Evolutionary conservation across 37 sponge, comb jelly and placozoan genomes (phyloP), one percentile per base, ranked within the genome.

Genomic region (Dysidea cf. avara): DNA sequence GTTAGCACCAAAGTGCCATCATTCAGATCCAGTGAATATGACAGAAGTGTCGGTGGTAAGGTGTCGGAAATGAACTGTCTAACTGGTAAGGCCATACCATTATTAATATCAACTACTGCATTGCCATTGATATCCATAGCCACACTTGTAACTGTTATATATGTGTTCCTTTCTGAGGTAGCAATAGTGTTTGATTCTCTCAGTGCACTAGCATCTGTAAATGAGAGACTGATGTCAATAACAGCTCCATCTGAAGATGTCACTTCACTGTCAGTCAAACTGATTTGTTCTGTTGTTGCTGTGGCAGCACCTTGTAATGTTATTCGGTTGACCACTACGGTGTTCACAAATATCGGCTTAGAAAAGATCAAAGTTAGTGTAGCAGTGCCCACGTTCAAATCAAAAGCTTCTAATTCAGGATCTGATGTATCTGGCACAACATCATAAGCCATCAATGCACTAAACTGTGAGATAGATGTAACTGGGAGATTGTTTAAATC

Each of bases 401-500:
- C 81, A 64, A 94, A 94, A 24, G 73, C 47, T 35, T 74, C 87
- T 30, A 94, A 78, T 6, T 53, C 28, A 20, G 95, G 95, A 62
- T 68, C 50, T 9, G 66, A 53, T 48, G 55, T 53, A 56, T 94
- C 95, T 30, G 61, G 39, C 53, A 74, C 61, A 33, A 88, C 82
- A 28, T 59, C 64, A 32, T 34, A 24, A 30, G 92, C 85, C 65
- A 64, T 69, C 17, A 73, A 40, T 7, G 86, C 84, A 71, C 39
- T 51, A 7, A 72, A 86, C 26, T 56, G 64, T 22, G 59, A 53
- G n/a, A 86, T 86, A 4, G 86, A 64, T n/a, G 16, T 50, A 14
- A 86, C 81, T 33, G 77, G 77, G 39, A 84, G 84, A 55, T 64
- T 73, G 40, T 66, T 87, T 35, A 95, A 51, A 49, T 95, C 96